Percentiles rank a stretch among this genome's conserved stretches.
Conservation (phyloP, 2,797 vertebrate genomes). For the Myripristis murdjan region DNA sequence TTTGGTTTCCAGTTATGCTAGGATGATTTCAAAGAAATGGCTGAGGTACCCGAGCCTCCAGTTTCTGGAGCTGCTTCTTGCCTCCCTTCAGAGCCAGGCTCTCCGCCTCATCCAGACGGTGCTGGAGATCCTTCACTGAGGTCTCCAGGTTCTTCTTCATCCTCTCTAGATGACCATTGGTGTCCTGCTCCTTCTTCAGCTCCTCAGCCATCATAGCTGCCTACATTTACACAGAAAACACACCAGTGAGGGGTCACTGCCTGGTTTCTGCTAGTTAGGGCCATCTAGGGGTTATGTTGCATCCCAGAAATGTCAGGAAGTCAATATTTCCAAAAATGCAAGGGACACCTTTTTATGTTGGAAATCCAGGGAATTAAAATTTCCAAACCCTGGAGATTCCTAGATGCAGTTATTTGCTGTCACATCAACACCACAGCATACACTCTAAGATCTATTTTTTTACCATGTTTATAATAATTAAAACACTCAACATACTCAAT, state of each 20-base stretch:
- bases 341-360: too few relatives aligned
- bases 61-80: conserved; percentile 73
- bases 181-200: conserved; percentile 91
- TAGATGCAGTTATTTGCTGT: too few relatives aligned
- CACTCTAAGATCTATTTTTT: too few relatives aligned
- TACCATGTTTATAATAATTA: too few relatives aligned
- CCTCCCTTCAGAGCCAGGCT: conserved; percentile 66
- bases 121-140: conserved; percentile 67
- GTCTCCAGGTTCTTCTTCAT: conserved; percentile 89
- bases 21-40: not conserved
- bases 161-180: conserved; percentile 89
- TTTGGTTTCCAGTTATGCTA: fast-evolving
- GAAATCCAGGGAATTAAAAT: too few relatives aligned
- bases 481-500: too few relatives aligned
- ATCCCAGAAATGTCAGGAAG: too few relatives aligned
- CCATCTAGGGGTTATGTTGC: not conserved
- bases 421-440: too few relatives aligned
- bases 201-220: conserved; percentile 90
- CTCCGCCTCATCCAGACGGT: conserved; percentile 67
- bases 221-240: conserved; percentile 61
- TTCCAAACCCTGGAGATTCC: not conserved
- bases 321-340: too few relatives aligned
- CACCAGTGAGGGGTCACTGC: not conserved
- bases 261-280: not conserved
- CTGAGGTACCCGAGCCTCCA: conserved; percentile 58